Conservation (phyloP, 2,797 vertebrate species). For the Mormyrops boulengeri region DNA sequence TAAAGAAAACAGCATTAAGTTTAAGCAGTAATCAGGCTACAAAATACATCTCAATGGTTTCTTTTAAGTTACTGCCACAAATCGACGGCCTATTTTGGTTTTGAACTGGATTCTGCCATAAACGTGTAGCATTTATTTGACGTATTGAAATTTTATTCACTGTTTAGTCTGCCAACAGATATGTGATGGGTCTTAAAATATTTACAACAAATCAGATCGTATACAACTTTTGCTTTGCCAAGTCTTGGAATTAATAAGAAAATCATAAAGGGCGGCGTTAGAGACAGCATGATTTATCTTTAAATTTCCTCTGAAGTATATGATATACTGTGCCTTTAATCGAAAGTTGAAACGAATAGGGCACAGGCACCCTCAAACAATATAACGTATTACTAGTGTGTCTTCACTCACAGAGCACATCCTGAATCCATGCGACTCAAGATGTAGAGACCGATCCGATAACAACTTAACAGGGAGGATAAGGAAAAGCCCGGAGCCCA, state of each 20-base stretch:
- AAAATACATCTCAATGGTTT: background rate
- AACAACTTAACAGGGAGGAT: background rate
- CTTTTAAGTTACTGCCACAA: background rate
- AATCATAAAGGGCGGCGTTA: background rate
- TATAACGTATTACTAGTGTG: background rate
- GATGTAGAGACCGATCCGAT: background rate
- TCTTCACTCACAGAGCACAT: background rate
- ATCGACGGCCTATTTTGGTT: background rate
- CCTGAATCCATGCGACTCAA: background rate
- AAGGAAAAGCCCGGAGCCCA: background rate
- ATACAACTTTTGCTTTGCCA: background rate
- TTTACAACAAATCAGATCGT: background rate
- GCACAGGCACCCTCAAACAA: background rate
- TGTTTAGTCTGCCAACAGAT: too few relatives aligned
- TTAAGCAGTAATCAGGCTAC: background rate
- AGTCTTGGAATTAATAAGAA: background rate
- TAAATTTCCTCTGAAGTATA: background rate
- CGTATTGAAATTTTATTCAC: too few relatives aligned
- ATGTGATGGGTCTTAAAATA: too few relatives aligned
- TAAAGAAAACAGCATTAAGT: background rate
- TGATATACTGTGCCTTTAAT: background rate
- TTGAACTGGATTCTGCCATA: too few relatives aligned
- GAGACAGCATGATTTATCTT: background rate
- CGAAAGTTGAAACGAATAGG: background rate
- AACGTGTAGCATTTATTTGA: too few relatives aligned